These are phyloP conservation scores for Phoebastria nigripes DNA, from an alignment of 2,797 vertebrate genomes.

Conservation along the genomic window DNA sequence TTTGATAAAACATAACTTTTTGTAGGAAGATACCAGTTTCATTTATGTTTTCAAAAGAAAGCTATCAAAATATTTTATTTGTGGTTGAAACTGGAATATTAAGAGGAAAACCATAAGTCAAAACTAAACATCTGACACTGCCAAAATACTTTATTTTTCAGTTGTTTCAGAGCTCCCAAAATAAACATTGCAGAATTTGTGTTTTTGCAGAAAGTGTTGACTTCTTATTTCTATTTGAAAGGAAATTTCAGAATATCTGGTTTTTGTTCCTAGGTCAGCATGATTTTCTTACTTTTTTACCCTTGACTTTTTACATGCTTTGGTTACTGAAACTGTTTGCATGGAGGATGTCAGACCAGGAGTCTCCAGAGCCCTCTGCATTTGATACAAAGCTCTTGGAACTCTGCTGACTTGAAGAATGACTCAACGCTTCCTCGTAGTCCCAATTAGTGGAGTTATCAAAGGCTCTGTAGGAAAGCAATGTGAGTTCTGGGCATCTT, in stretches of 20 bases:
- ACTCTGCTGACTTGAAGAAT: neutral
- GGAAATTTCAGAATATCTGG: neutral
- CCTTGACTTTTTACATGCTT: neutral
- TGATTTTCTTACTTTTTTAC: neutral
- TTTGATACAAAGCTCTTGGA: neutral
- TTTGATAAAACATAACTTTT: neutral
- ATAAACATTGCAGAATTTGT: neutral
- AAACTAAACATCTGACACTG: neutral
- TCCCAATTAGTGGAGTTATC: neutral
- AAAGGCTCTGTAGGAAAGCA: neutral
- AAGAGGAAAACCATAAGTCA: neutral
- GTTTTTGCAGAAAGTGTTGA: neutral
- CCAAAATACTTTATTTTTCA: neutral
- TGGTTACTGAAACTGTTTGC: neutral
- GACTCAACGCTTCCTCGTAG: accelerated
- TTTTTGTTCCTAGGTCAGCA: neutral
- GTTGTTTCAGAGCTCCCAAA: neutral
- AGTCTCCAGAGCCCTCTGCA: neutral
- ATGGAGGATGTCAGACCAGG: neutral
- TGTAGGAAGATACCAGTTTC: neutral
- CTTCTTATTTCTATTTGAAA: neutral
- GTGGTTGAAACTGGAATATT: neutral
- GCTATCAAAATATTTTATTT: neutral
- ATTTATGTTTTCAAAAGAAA: neutral
- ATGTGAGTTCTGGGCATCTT: neutral